Base-by-base conservation (phyloP, 2,888 invertebrate species). In the Toxonevra muliebris region DNA sequence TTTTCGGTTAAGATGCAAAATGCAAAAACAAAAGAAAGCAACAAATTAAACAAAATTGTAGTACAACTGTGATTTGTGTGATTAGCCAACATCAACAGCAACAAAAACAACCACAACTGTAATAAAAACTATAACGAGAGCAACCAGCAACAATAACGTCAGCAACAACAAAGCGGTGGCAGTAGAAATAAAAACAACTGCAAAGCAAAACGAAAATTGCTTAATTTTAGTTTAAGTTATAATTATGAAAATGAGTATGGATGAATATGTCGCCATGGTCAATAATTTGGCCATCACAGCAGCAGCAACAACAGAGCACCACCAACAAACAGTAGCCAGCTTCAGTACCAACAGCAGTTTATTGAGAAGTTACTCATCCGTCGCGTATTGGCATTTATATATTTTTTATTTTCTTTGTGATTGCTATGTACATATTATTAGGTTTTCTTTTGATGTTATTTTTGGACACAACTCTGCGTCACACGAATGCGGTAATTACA, bases 31-130 rank as follows among this genome's bases (percentile, higher is more conserved):
- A 63, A 13, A 17, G 57, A 55, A 53, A 67, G 17, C 19, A 48
- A 66, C 74, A 76, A 76, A 78, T 77, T 71, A 53, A 61, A 20
- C 41, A 42, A 11, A 57, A 30, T 20, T n/a, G 62, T 30, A 65
- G 40, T 43, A 60, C 61, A 60, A 42, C 48, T 64, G 63, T 53
- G 65, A 64, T 40, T 62, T 71, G 65, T 67, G 62, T 75, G 76
- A 76, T 79, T 78, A 78, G 76, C 76, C 78, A 78, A 78, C 71
- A 76, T 8, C 17, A 55, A 30, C 74, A 78, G 75, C 76, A 76
- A 72, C 68, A 71, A 42, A 13, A 72, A 66, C 71, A 69, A 60
- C 68, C 57, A 62, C 66, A 66, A 55, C 12, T 69, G 41, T n/a
- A 48, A 48, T 48, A 15, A 48, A 48, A 8, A 48, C 48, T 48